These are phyloP conservation scores for Dicerorhinus sumatrensis DNA, from an alignment of 2,113 vertebrate genomes.

Conservation along the genomic window DNA sequence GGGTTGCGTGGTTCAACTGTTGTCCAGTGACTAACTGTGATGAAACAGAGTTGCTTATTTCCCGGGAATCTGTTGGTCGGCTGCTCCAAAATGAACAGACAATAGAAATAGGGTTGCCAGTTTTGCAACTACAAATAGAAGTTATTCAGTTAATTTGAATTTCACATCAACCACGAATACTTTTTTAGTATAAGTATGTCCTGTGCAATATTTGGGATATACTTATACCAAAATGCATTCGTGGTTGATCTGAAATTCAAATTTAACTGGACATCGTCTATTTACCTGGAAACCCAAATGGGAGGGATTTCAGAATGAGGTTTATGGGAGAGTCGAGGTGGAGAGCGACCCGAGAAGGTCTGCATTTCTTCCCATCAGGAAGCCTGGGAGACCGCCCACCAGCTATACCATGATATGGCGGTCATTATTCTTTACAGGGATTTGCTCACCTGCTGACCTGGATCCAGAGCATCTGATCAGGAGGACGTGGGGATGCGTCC, in stretches of 20 bases:
- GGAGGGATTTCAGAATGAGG: accelerated
- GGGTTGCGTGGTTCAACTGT: accelerated
- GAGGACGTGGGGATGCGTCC: accelerated
- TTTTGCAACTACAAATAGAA: neutral
- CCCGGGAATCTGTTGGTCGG: neutral
- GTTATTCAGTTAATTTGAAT: neutral
- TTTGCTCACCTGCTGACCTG: neutral
- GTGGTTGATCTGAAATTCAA: neutral
- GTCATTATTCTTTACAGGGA: accelerated
- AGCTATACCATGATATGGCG: accelerated
- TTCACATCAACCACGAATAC: neutral
- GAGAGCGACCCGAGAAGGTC: accelerated
- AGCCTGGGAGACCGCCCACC: accelerated
- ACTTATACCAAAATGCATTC: neutral
- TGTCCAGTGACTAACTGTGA: neutral
- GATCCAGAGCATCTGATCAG: accelerated
- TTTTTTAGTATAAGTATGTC: no score
- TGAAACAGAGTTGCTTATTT: accelerated
- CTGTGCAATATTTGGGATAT: neutral
- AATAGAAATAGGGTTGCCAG: neutral
- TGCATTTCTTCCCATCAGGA: neutral
- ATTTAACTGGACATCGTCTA: neutral
- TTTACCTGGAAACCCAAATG: neutral
- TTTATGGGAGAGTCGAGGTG: accelerated
- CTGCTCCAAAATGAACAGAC: neutral